Evolutionary conservation across 2,113 vertebrate species (phyloP), one percentile per base, ranked within the genome.

Genomic region (Neopipo cinnamomea): DNA sequence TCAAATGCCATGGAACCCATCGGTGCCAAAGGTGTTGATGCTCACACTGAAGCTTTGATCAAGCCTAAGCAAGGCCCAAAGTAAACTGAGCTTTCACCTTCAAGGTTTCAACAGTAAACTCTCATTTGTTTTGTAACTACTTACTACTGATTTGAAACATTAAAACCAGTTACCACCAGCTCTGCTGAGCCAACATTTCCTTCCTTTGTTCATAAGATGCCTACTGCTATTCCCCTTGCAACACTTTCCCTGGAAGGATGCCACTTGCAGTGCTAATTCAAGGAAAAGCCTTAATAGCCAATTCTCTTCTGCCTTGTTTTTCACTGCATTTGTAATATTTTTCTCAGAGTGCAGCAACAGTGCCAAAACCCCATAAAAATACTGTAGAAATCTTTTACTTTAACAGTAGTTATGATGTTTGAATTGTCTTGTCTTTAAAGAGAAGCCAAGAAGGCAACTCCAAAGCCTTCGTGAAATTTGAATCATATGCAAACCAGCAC

Each of bases 181-280:
- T 89, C 24, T 66, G 80, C 91, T 87, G 56, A 89, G 88, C 86
- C 71, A 94, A 87, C 46, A 42, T 78, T 85, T 95, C 88, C 83
- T 93, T 95, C 73, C 80, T 96, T 96, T 96, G 95, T 95, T 95
- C 86, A 4, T 12, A 62, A 85, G 59, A 76, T 94, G 91, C 91
- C 70, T 81, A 87, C 76, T 91, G 91, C 76, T 84, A 92, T 76
- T 94, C 96, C 86, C 92, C 86, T 87, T 89, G 90, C 85, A 94
- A 94, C 92, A 86, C 95, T 94, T 96, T 85, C 92, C 71, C 93
- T 94, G 95, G 93, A 96, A 95, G 62, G 70, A 95, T 58, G 95
- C 96, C 95, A 95, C 93, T 94, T 56, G 12, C 76, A 89, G 83
- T 4, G 83, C 73, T 92, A 97, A 95, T 90, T 95, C 92, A 94